Base-by-base conservation (phyloP, 1,140 invertebrate species). In the Atta texana region DNA sequence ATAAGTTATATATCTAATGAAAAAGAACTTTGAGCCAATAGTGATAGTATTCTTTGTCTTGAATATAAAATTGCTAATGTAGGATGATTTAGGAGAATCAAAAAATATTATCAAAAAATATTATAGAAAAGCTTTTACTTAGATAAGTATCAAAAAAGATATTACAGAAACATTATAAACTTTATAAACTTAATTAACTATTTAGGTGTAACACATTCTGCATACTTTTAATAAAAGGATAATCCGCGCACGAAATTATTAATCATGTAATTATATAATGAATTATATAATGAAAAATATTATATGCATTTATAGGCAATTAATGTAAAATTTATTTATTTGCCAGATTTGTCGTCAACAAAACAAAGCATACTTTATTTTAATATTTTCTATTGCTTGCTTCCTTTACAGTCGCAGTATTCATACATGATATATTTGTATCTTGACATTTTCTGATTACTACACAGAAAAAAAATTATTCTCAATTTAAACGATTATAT, bases 291-390 rank as follows among this genome's bases (percentile, higher is more conserved):
- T n/a, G n/a, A n/a, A n/a, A 34, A 34, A 34, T 34, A 34, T 34
- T 34, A n/a, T 64, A 64, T 24, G 14, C 57, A 61, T 61, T 16
- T 61, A 34, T 55, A 55, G 16, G 7, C 0, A 55, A 55, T 66
- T 66, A 66, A 34, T 3, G 3, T 6, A 39, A 39, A 66, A 66
- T 66, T 66, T 34, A n/a, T 39, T 66, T 66, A 66, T 31, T 31
- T 39, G 18, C 8, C 28, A 31, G 28, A 31, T 31, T 31, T 31
- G 28, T n/a, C 0, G 8, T 1, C 8, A 66, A 31, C 31, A 66
- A 66, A 34, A 66, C 7, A 14, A 66, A 66, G 8, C 63, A 66
- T 5, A 16, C 31, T 66, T 66, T 66, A 31, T 66, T 66, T 55
- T 18, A 66, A 34, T 66, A 10, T 34, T 66, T 66, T 66, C 31